These are phyloP conservation scores for Eristalis intricaria DNA, from an alignment of 2,888 invertebrate species.

Conservation along the genomic window DNA sequence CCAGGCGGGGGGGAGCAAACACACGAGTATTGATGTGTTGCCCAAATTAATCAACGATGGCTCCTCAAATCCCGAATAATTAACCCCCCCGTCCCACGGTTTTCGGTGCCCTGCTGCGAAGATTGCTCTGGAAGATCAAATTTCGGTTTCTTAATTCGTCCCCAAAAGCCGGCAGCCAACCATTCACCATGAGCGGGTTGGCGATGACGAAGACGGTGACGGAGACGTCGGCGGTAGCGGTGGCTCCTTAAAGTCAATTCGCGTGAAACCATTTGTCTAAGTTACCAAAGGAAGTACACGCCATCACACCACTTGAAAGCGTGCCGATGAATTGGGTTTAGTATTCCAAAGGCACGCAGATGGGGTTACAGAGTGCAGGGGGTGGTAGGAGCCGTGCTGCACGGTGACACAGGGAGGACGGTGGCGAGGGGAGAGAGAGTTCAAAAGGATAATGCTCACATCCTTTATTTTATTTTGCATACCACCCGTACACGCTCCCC, in stretches of 20 bases:
- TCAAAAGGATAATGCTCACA: constrained; percentile 61
- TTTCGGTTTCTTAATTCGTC: constrained; percentile 8
- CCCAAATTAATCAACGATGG: constrained; percentile 55
- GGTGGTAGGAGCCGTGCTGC: constrained; percentile 15
- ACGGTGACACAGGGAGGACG: too few species aligned
- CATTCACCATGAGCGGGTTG: neutral
- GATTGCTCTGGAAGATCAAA: neutral
- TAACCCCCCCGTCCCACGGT: constrained; percentile 34
- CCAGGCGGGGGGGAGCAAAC: neutral
- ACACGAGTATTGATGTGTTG: constrained; percentile 41
- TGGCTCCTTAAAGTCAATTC: constrained; percentile 17
- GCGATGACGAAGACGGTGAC: neutral
- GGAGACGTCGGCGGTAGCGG: neutral
- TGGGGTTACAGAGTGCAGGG: constrained; percentile 66
- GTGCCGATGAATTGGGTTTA: constrained; percentile 42
- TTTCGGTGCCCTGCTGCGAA: neutral
- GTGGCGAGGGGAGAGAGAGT: constrained; percentile 3
- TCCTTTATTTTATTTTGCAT: constrained; percentile 65
- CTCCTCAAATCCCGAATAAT: constrained; percentile 53
- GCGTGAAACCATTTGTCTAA: constrained; percentile 50
- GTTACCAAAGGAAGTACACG: constrained; percentile 15
- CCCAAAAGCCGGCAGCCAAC: neutral
- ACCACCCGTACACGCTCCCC: constrained; percentile 22
- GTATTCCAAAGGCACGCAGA: constrained; percentile 55
- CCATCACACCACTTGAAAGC: constrained; percentile 48